Conservation (phyloP, 2,797 vertebrate genomes). For the Loriculus beryllinus region DNA sequence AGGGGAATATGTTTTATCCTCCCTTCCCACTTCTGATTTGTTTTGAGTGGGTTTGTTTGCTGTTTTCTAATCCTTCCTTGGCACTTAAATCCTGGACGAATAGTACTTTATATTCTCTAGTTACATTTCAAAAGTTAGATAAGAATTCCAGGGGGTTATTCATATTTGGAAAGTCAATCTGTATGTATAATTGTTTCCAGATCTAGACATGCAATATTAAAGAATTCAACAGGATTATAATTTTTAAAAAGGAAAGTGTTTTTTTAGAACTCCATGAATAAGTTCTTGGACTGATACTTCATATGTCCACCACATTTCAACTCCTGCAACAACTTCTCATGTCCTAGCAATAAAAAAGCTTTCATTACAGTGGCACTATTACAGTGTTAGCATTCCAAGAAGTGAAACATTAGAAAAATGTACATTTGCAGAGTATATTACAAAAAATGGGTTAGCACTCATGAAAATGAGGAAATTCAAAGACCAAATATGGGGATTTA, state of each 20-base stretch:
- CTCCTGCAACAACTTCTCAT: neutral
- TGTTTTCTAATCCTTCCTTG: neutral
- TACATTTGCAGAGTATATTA: neutral
- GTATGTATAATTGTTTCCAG: neutral
- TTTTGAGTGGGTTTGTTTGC: neutral
- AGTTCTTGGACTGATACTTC: neutral
- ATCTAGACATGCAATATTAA: neutral
- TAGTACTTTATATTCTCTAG: neutral
- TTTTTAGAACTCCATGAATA: neutral
- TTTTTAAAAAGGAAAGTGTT: neutral
- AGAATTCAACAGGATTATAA: neutral
- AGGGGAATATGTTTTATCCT: neutral
- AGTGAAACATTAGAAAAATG: neutral
- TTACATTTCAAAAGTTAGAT: neutral
- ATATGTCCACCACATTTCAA: neutral
- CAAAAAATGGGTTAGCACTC: neutral
- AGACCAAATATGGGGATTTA: neutral
- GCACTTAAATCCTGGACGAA: neutral
- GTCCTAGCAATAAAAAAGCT: neutral
- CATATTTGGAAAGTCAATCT: neutral
- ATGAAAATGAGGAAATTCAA: neutral
- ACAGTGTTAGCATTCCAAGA: neutral
- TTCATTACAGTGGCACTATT: neutral
- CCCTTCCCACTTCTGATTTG: neutral
- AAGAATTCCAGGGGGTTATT: neutral